These are phyloP conservation scores for Hipposideros larvatus DNA, from an alignment of 2,797 vertebrate species.

Conservation along the genomic window DNA sequence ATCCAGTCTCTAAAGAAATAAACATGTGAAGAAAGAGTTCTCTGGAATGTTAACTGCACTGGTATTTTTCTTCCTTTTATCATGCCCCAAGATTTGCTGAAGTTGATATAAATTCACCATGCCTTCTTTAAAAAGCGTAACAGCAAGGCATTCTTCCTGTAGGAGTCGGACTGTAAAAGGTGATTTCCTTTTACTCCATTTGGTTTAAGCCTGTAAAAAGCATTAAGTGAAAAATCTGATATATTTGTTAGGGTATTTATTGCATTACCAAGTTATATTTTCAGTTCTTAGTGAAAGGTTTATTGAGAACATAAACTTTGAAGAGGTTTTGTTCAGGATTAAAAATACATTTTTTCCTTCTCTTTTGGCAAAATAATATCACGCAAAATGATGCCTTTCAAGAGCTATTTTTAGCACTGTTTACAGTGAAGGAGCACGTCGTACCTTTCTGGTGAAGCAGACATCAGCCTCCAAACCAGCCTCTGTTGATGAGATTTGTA, in stretches of 20 bases:
- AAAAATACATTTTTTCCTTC: constrained; percentile 81
- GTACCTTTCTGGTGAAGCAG: constrained; percentile 54
- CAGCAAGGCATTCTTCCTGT: constrained; percentile 88
- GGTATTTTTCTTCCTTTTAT: constrained; percentile 88
- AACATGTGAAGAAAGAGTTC: constrained; percentile 89
- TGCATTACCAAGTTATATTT: constrained; percentile 90
- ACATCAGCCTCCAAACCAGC: constrained; percentile 41
- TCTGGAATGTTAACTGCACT: constrained; percentile 90
- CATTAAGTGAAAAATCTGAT: constrained; percentile 92
- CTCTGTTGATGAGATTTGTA: constrained; percentile 69
- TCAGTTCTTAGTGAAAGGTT: constrained; percentile 88
- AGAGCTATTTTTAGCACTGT: constrained; percentile 85
- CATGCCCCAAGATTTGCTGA: constrained; percentile 87
- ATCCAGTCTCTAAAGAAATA: constrained; percentile 88
- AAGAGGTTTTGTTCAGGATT: constrained; percentile 87
- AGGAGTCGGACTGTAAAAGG: constrained; percentile 88
- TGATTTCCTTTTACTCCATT: constrained; percentile 89
- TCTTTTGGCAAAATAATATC: constrained; percentile 86
- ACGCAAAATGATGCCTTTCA: constrained; percentile 82
- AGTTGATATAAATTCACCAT: constrained; percentile 90
- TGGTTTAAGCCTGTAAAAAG: constrained; percentile 91
- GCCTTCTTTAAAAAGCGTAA: constrained; percentile 88
- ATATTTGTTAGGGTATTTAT: constrained; percentile 90
- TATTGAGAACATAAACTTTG: constrained; percentile 88
- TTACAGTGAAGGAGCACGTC: constrained; percentile 74